Evolutionary conservation across 2,113 vertebrate species (phyloP).

Genomic region (Antechinus stuartii): DNA sequence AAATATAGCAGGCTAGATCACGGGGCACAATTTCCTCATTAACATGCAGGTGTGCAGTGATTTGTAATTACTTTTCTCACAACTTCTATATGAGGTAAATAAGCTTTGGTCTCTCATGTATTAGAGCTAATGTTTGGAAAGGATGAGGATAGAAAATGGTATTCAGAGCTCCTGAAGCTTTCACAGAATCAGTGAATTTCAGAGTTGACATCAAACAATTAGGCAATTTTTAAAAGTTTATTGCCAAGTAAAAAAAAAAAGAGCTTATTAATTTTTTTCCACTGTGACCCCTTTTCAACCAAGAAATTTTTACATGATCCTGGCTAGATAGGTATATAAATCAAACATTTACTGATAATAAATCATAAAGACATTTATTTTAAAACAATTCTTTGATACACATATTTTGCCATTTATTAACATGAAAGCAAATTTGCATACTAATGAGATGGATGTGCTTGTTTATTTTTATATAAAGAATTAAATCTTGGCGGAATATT

Average conservation of each 20-base stretch:
- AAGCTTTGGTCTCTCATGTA: not conserved
- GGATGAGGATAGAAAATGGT: conserved; percentile 6
- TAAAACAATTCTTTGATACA: too few relatives aligned
- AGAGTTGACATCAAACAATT: not conserved
- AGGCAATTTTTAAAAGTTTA: not conserved
- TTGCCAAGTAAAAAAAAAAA: not conserved
- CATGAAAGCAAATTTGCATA: too few relatives aligned
- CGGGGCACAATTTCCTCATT: not conserved
- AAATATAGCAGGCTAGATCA: not conserved
- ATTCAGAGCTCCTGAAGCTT: not conserved
- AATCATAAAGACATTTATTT: too few relatives aligned
- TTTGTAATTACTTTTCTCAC: not conserved
- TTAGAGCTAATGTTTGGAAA: not conserved
- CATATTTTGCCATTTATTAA: too few relatives aligned
- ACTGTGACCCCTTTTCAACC: too few relatives aligned
- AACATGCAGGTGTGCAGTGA: not conserved
- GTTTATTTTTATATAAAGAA: too few relatives aligned
- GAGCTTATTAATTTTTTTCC: too few relatives aligned
- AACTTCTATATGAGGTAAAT: not conserved
- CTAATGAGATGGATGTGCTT: too few relatives aligned
- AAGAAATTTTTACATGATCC: too few relatives aligned
- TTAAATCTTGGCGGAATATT: too few relatives aligned
- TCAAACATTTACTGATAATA: too few relatives aligned
- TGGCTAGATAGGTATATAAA: too few relatives aligned
- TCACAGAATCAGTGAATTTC: not conserved